Conservation (phyloP, 2,113 vertebrate genomes). For the Symphodus melops region DNA sequence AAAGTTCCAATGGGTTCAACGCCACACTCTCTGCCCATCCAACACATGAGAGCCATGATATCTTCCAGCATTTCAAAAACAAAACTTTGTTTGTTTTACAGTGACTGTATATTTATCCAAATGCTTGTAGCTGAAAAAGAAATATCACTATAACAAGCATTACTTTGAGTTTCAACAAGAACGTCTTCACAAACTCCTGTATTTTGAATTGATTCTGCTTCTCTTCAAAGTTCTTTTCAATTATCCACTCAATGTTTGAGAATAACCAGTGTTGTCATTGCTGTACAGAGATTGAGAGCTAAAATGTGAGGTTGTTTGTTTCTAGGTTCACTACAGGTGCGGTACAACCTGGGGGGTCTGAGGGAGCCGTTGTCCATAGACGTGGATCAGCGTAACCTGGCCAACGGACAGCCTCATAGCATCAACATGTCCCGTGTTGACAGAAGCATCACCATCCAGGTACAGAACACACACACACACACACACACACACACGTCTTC, state of each 20-base stretch:
- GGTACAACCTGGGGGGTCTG: conserved; percentile 90
- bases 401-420: conserved; percentile 95
- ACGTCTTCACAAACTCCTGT: too few relatives aligned
- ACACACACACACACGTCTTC: conserved; percentile 31
- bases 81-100: too few relatives aligned
- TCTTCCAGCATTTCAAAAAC: too few relatives aligned
- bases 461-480: conserved; percentile 56
- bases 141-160: too few relatives aligned
- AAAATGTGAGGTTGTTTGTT: background rate
- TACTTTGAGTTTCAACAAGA: too few relatives aligned
- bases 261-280: background rate
- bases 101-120: too few relatives aligned
- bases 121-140: too few relatives aligned
- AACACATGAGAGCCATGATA: too few relatives aligned
- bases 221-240: too few relatives aligned
- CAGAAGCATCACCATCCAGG: conserved; percentile 90
- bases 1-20: too few relatives aligned
- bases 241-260: background rate
- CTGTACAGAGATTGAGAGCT: background rate
- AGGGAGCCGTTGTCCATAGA: conserved; percentile 90
- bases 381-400: conserved; percentile 92
- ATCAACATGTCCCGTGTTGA: conserved; percentile 90
- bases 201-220: too few relatives aligned
- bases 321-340: conserved; percentile 91
- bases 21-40: too few relatives aligned